These are phyloP conservation scores for Setipinna tenuifilis DNA, from an alignment of 2,797 vertebrate genomes.

Conservation along the genomic window DNA sequence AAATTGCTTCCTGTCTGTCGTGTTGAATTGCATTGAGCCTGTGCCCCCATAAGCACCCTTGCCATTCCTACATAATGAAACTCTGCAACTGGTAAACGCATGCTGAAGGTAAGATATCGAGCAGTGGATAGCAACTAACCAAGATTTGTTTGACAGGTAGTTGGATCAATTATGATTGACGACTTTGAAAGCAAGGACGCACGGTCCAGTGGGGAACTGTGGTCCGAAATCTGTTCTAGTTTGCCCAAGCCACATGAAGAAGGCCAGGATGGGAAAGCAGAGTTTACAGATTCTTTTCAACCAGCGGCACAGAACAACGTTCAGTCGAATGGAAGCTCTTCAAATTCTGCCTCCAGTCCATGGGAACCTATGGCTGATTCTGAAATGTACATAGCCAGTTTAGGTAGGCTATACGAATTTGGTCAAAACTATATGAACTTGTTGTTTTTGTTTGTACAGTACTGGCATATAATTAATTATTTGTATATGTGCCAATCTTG, in stretches of 20 bases:
- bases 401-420: slow-evolving; percentile 75
- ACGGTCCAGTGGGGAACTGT: slow-evolving; percentile 85
- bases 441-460: not conserved
- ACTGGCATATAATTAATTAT: not conserved
- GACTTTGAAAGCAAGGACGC: slow-evolving; percentile 72
- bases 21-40: not conserved
- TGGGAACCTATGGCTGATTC: slow-evolving; percentile 96
- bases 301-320: slow-evolving; percentile 55
- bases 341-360: slow-evolving; percentile 57
- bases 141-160: slow-evolving; percentile 41
- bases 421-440: not conserved
- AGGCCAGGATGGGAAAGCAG: slow-evolving; percentile 52
- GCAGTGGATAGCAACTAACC: not conserved
- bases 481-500: not conserved
- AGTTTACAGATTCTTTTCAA: slow-evolving; percentile 87
- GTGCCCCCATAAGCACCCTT: no score
- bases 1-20: not conserved
- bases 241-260: slow-evolving; percentile 70
- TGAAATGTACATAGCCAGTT: slow-evolving; percentile 88
- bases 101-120: not conserved
- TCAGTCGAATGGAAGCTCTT: slow-evolving; percentile 50
- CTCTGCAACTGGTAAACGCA: not conserved
- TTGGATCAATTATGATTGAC: slow-evolving; percentile 79
- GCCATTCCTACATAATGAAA: not conserved
- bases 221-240: slow-evolving; percentile 90